Conservation (phyloP, 1,140 invertebrate species). For the Conopomorpha cramerella region DNA sequence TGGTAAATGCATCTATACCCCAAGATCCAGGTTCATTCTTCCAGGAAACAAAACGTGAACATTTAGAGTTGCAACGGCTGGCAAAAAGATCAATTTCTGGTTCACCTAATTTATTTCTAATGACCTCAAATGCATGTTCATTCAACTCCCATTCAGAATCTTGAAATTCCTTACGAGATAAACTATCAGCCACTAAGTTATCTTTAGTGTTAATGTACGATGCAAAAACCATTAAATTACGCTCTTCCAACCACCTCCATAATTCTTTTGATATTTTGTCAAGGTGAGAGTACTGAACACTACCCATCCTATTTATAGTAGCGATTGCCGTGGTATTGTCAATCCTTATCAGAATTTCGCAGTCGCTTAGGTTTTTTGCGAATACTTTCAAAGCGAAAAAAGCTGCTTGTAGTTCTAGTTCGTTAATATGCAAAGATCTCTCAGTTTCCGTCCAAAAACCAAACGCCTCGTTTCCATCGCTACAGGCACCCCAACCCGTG, state of each 20-base stretch:
- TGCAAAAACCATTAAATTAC: background rate
- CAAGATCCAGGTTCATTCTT: background rate
- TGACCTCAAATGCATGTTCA: background rate
- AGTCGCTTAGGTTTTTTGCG: background rate
- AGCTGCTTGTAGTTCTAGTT: background rate
- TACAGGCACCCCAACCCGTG: background rate
- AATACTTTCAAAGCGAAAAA: background rate
- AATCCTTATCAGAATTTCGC: background rate
- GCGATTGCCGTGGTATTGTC: constrained; percentile 2
- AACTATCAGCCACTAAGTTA: background rate
- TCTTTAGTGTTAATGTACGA: background rate
- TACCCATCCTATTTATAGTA: constrained; percentile 1
- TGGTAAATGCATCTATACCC: background rate
- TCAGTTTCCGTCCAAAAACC: background rate
- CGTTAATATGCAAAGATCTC: background rate
- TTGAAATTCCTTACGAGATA: background rate
- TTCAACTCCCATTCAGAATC: background rate
- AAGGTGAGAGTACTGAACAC: background rate
- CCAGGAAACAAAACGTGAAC: background rate
- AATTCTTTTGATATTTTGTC: background rate
- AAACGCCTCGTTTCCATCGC: background rate
- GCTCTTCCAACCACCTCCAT: background rate
- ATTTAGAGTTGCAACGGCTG: background rate
- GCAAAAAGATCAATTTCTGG: background rate
- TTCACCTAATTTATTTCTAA: background rate